Percentiles rank a stretch among this genome's conserved stretches.
phyloP scores from a whole-genome alignment of 2,888 invertebrate genomes.

The Agrotis segetum region DNA sequence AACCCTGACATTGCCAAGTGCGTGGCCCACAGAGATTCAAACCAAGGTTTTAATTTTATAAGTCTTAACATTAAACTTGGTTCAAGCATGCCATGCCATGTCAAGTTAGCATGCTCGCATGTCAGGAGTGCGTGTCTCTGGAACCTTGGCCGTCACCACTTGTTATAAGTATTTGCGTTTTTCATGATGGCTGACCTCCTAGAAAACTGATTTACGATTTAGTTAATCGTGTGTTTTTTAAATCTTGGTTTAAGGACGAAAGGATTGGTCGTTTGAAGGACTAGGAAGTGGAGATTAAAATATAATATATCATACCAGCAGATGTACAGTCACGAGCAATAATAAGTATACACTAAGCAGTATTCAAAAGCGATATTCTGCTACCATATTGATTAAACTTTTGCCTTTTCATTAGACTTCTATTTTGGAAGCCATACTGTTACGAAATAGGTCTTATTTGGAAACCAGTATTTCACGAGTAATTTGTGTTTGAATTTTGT shows the following conservation, averaged over 20 bases:
- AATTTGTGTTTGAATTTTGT: no score
- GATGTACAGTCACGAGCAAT: no score
- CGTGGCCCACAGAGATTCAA: constrained; percentile 41
- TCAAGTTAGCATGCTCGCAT: constrained; percentile 40
- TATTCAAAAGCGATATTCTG: no score
- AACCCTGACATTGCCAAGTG: constrained; percentile 25
- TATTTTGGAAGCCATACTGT: no score
- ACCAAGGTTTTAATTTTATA: constrained; percentile 34
- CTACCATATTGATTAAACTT: no score
- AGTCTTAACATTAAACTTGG: constrained; percentile 23
- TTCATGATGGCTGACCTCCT: constrained; percentile 48
- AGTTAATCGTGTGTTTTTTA: constrained; percentile 16
- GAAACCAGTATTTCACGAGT: no score
- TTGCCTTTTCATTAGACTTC: no score
- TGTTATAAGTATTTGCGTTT: constrained; percentile 36
- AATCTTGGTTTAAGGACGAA: constrained; percentile 27
- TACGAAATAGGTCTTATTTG: no score
- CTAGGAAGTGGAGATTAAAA: background rate
- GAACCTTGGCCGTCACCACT: constrained; percentile 53
- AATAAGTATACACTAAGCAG: no score
- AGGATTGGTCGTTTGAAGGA: constrained; percentile 3
- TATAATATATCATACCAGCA: no score
- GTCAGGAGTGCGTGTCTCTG: constrained; percentile 39
- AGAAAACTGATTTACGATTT: constrained; percentile 20
- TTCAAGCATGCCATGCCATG: constrained; percentile 40